A percentile compares a stretch with the other conserved stretches of the same genome.
phyloP scores from a whole-genome alignment of 2,797 vertebrate genomes.

The Ctenopoma multispine region DNA sequence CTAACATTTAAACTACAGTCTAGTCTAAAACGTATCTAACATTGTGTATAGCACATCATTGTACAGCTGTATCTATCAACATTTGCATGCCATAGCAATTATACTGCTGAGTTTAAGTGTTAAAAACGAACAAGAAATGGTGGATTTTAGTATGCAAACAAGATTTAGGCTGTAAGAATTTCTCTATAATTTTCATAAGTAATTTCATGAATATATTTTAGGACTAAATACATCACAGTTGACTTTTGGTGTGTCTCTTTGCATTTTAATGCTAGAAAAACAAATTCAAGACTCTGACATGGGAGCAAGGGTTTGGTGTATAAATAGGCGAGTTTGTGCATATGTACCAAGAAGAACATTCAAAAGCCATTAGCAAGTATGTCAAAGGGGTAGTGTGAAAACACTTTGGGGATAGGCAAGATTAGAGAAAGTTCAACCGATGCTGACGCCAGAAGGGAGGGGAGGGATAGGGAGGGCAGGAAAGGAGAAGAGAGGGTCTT shows the following conservation, averaged over 20 bases:
- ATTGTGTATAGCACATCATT: neutral
- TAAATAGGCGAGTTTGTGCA: constrained; percentile 40
- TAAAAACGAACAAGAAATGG: constrained; percentile 3
- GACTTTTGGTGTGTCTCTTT: constrained; percentile 4
- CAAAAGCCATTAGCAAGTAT: constrained; percentile 56
- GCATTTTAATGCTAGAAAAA: constrained; percentile 9
- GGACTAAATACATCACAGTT: constrained; percentile 6
- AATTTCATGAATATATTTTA: neutral
- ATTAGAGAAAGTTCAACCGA: constrained; percentile 40
- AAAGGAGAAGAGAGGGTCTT: neutral
- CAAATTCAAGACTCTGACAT: constrained; percentile 22
- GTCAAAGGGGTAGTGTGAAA: constrained; percentile 47
- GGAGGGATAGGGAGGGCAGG: constrained; percentile 1
- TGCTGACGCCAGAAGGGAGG: neutral
- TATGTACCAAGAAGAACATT: constrained; percentile 40
- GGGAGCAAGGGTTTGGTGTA: constrained; percentile 33
- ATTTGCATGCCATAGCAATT: neutral
- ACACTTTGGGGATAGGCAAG: constrained; percentile 35
- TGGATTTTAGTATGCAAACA: constrained; percentile 18
- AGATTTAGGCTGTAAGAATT: neutral
- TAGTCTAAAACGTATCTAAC: neutral
- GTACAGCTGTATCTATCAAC: neutral
- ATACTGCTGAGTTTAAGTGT: neutral
- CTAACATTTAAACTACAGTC: neutral
- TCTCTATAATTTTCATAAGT: neutral